Conservation (phyloP, 2,113 vertebrate species). For the Nipponia nippon region DNA sequence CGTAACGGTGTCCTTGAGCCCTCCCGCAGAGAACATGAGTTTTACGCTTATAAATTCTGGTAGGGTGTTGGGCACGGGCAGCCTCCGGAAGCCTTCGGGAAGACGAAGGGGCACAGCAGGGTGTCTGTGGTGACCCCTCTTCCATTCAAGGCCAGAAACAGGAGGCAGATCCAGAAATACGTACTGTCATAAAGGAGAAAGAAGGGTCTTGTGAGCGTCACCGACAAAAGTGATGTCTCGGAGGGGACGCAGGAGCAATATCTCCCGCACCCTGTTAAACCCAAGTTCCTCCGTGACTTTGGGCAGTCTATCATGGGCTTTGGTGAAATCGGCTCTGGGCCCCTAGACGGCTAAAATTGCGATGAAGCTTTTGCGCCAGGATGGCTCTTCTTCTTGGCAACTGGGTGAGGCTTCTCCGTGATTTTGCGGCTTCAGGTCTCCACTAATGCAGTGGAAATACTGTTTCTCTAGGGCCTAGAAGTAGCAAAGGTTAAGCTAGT, state of each 20-base stretch:
- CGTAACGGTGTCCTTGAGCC: not conserved
- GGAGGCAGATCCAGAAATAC: not conserved
- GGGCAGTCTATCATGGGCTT: not conserved
- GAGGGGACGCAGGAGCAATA: not conserved
- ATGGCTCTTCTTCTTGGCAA: not conserved
- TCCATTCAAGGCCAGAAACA: not conserved
- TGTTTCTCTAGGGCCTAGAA: not conserved
- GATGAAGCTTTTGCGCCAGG: not conserved
- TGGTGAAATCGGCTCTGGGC: not conserved
- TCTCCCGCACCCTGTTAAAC: not conserved
- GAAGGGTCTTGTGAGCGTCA: not conserved
- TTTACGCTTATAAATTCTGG: not conserved
- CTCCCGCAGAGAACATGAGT: not conserved
- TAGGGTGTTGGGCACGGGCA: not conserved
- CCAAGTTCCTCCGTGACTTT: not conserved
- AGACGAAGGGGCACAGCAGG: accelerated
- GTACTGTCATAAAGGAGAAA: not conserved
- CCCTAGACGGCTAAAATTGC: not conserved
- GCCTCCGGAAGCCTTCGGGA: not conserved
- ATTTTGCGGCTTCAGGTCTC: not conserved
- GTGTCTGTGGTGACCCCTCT: not conserved
- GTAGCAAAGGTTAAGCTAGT: not conserved
- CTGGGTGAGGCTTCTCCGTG: not conserved
- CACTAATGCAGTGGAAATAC: not conserved
- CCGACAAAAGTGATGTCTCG: accelerated